These are phyloP conservation scores for Zaprionus taronus DNA, from an alignment of 1,140 invertebrate genomes.

Conservation along the genomic window DNA sequence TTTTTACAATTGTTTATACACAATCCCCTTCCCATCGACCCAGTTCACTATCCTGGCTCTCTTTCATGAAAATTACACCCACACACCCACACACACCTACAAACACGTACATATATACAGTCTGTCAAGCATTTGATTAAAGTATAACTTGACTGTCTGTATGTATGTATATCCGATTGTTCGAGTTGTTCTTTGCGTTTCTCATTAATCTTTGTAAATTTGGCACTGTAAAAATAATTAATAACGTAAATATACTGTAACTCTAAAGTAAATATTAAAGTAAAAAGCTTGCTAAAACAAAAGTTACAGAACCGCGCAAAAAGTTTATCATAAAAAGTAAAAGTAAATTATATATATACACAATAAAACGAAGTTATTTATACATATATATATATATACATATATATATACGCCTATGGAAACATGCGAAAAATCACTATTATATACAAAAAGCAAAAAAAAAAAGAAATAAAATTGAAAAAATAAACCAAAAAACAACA, in stretches of 20 bases:
- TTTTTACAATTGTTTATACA: conserved; percentile 28
- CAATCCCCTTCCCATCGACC: not conserved
- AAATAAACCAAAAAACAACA: conserved; percentile 32
- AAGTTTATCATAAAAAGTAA: conserved; percentile 54
- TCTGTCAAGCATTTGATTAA: too few relatives aligned
- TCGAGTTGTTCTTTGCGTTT: conserved; percentile 14
- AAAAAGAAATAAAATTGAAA: conserved; percentile 29
- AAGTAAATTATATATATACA: conserved; percentile 51
- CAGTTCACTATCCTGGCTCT: not conserved
- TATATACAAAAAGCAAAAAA: conserved; percentile 59
- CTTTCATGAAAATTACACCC: not conserved
- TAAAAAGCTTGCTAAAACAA: conserved; percentile 56
- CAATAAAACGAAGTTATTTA: conserved; percentile 65
- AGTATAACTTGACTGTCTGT: too few relatives aligned
- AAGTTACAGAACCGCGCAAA: conserved; percentile 52
- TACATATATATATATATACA: conserved; percentile 55
- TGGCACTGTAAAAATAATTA: conserved; percentile 54
- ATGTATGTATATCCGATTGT: not conserved
- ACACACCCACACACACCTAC: not conserved
- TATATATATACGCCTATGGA: conserved; percentile 45
- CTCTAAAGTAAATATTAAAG: conserved; percentile 37
- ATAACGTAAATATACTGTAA: conserved; percentile 12
- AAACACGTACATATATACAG: not conserved
- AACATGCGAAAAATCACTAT: conserved; percentile 57
- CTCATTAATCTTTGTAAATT: conserved; percentile 40